Base-by-base conservation (phyloP, 1,140 invertebrate genomes). In the Gonatopus flavifemur region DNA sequence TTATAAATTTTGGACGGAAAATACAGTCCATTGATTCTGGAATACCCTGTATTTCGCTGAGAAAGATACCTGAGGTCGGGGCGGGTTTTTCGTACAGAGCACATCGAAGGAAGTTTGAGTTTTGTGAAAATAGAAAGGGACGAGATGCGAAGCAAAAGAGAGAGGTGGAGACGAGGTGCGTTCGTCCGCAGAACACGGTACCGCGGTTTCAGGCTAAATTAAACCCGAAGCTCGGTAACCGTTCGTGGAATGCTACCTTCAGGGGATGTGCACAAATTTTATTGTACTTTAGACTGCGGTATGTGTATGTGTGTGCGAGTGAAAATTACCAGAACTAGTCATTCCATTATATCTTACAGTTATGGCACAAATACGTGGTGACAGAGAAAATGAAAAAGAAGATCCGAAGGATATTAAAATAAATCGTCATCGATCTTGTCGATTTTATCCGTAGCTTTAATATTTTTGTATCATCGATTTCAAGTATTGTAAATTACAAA, bases 131-230 rank as follows among this genome's bases (percentile, higher is more conserved):
- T 15, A n/a, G 47, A 3, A 13, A n/a, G 16, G 40, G 5, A 9
- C 36, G 19, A 39, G n/a, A n/a, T n/a, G n/a, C n/a, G n/a, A n/a
- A n/a, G n/a, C n/a, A n/a, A n/a, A n/a, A n/a, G n/a, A n/a, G n/a
- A n/a, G n/a, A 3, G 13, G 3, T 53, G 16, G n/a, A 18, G 33
- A 18, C 20, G 30, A 24, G 31, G 37, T 37, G 24, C 16, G 24
- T 49, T 49, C 51, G 61, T 49, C 51, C 55, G 49, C 21, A 43
- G 36, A 49, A 40, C 52, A 40, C 42, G 47, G 43, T 51, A 53
- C 46, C 50, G 43, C 51, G 59, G 52, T 56, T 64, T 58, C 36
- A 35, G 55, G 55, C 52, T 52, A 58, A 66, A 69, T 60, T 67
- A 65, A 66, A 61, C 56, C 39, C 52, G 44, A 54, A 52, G 25